Conservation (phyloP, 2,797 vertebrate species). For the Rhyacichthys aspro region DNA sequence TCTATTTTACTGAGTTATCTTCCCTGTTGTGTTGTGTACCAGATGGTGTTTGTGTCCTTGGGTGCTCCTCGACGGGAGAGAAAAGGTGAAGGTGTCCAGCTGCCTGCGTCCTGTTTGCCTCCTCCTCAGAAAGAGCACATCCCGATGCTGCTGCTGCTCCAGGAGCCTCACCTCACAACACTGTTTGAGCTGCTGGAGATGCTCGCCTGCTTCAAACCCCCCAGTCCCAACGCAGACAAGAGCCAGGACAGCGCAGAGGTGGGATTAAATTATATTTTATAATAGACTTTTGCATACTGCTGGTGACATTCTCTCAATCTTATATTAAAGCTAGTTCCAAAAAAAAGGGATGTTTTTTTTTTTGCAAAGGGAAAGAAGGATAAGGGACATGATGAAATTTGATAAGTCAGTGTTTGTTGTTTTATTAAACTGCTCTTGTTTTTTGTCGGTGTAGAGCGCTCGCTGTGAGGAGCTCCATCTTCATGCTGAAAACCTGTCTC, state of each 20-base stretch:
- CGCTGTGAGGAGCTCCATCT: constrained; percentile 97
- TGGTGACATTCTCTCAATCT: too few species aligned
- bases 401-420: fast-evolving
- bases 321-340: too few species aligned
- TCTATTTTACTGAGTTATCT: neutral
- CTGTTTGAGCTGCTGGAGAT: constrained; percentile 98
- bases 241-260: constrained; percentile 89
- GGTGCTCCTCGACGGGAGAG: constrained; percentile 95
- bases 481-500: constrained; percentile 96
- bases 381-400: too few species aligned
- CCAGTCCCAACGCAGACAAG: constrained; percentile 82
- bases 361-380: too few species aligned
- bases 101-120: constrained; percentile 95
- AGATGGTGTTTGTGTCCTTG: constrained; percentile 99
- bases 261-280: neutral
- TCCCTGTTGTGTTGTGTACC: constrained; percentile 9
- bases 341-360: too few species aligned
- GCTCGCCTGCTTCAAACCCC: constrained; percentile 97
- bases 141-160: constrained; percentile 96
- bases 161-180: constrained; percentile 97
- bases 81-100: constrained; percentile 95
- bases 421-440: neutral
- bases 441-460: constrained; percentile 76
- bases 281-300: neutral
- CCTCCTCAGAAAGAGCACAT: constrained; percentile 99